phyloP scores from a whole-genome alignment of 1,140 invertebrate genomes.

The Neelides sp. region DNA sequence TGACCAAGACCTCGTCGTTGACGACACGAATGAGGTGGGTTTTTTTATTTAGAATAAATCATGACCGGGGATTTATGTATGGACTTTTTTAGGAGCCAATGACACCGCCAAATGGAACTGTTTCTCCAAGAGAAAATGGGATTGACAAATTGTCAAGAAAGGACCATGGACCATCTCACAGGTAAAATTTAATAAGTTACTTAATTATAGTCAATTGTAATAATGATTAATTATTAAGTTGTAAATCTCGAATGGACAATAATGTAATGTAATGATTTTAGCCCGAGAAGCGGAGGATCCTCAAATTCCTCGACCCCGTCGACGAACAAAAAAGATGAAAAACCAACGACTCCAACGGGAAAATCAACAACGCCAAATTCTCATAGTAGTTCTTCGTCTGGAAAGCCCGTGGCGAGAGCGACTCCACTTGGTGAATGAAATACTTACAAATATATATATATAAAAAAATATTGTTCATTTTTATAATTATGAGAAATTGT shows the following conservation, averaged over 20 bases:
- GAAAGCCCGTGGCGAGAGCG: constrained; percentile 30
- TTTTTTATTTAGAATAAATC: too few species aligned
- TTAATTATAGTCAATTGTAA: neutral
- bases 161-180: constrained; percentile 35
- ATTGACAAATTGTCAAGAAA: constrained; percentile 39
- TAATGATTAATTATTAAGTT: too few species aligned
- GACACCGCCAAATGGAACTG: constrained; percentile 33
- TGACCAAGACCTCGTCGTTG: constrained; percentile 47
- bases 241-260: too few species aligned
- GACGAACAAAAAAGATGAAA: constrained; percentile 38
- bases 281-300: constrained; percentile 34
- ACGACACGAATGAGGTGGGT: constrained; percentile 44
- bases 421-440: constrained; percentile 27
- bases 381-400: constrained; percentile 29
- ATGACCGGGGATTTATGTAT: neutral
- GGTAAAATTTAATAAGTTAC: constrained; percentile 15
- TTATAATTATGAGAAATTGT: neutral
- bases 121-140: constrained; percentile 37
- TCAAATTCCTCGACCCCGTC: constrained; percentile 34
- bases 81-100: constrained; percentile 25
- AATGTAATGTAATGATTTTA: constrained; percentile 12
- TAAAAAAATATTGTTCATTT: too few species aligned
- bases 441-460: neutral
- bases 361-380: constrained; percentile 43
- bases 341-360: constrained; percentile 42